Evolutionary conservation across 2,113 vertebrate species (phyloP), one percentile per base, ranked within the genome.

Genomic region (Acanthisitta chloris): DNA sequence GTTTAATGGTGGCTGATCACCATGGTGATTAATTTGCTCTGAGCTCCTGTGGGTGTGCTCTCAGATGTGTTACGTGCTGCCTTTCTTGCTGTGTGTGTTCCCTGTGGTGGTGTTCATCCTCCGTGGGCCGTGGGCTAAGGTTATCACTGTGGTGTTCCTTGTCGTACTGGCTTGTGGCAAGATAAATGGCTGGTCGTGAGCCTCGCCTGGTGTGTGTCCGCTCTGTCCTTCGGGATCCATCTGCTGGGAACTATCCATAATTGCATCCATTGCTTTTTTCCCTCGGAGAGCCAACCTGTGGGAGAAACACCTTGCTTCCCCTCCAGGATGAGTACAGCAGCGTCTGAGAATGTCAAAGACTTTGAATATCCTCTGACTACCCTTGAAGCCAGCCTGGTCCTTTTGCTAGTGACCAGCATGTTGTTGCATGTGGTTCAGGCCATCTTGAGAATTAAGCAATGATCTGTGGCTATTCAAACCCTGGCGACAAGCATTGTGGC

Each of bases 381-480:
- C 46, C 29, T 76, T 46, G 46, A 42, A 55, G 36, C 54, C 40
- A 46, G 8, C 14, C 40, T 42, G 21, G 8, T 70, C 34, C 34
- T 69, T 83, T 76, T 40, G 46, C 20, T 55, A 59, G 45, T 54
- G 26, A 34, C 33, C 40, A 54, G 11, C 52, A 10, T 26, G 6
- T 61, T 74, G 78, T 46, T 54, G 71, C 34, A 36, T 36, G 21
- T 33, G 21, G 55, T 40, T 52, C 70, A 76, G 34, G 10, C 26
- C 21, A 34, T 77, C 40, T 42, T 77, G 23, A 70, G 31, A 40
- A 15, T 62, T 83, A 43, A 69, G 79, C 52, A 70, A 55, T 0
- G 0, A 55, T 54, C 64, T 33, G 13, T 59, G 46, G 19, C 20
- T 59, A 34, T 17, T 0, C 0, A 59, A 81, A 89, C 14, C 29